A percentile compares a stretch with the other conserved stretches of the same genome.
phyloP scores from a whole-genome alignment of 2,888 invertebrate genomes.

The Lasioglossum malachurum region DNA sequence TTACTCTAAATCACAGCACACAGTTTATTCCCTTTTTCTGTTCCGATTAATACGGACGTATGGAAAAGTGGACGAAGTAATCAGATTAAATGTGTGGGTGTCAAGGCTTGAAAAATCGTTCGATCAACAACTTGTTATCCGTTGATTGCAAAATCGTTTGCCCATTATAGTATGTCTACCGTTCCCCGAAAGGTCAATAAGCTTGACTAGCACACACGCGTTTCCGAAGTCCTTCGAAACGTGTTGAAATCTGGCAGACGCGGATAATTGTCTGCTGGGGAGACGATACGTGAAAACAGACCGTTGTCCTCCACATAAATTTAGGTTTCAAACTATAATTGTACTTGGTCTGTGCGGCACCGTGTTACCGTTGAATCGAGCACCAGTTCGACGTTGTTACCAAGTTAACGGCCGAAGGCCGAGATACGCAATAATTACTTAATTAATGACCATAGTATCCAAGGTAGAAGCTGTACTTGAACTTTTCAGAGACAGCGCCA shows the following conservation, averaged over 20 bases:
- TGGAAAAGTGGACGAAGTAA: background rate
- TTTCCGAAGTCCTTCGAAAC: slow-evolving; percentile 5
- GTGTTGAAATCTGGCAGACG: slow-evolving; percentile 11
- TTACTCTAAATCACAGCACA: background rate
- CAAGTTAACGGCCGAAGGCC: background rate
- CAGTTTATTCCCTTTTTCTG: background rate
- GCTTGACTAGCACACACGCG: background rate
- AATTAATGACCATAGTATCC: background rate
- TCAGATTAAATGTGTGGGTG: background rate
- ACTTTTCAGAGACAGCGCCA: background rate
- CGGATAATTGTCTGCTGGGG: background rate
- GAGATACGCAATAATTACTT: slow-evolving; percentile 1
- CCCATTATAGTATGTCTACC: background rate
- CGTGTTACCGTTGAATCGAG: background rate
- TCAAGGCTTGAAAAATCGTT: background rate
- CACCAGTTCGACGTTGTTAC: background rate
- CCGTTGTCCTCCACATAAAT: slow-evolving; percentile 12
- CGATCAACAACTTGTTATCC: background rate
- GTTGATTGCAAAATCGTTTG: background rate
- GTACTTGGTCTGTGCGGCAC: background rate
- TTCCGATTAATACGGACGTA: background rate
- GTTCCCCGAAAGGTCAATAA: background rate
- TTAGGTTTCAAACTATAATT: background rate
- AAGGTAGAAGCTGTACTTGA: background rate
- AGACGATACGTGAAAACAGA: slow-evolving; percentile 19